These are phyloP conservation scores for Beroe forskalii DNA, from an alignment of 37 sponge, comb jelly and placozoan species.

Conservation along the genomic window DNA sequence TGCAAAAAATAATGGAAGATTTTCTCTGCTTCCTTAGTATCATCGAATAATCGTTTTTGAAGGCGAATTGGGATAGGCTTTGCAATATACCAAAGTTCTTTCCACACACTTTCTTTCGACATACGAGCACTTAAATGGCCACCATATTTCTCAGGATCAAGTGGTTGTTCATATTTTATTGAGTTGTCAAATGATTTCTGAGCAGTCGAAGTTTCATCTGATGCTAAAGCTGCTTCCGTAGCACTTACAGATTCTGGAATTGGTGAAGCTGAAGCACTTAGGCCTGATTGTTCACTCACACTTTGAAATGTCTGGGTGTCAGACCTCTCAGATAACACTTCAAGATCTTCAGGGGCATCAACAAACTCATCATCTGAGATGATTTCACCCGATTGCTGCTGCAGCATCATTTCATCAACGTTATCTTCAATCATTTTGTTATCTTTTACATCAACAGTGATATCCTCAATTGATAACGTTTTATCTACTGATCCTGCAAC, in stretches of 20 bases:
- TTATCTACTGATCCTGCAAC: neutral
- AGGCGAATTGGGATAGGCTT: conserved; percentile 74
- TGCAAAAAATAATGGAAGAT: conserved; percentile 47
- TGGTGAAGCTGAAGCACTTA: neutral
- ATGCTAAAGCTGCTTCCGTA: neutral
- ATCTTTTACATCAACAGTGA: neutral
- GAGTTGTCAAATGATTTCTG: neutral
- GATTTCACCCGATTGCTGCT: conserved; percentile 10
- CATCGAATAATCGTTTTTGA: conserved; percentile 94
- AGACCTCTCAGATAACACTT: neutral
- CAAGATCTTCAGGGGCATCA: conserved; percentile 29
- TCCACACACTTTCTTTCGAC: conserved; percentile 83
- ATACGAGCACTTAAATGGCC: conserved; percentile 89
- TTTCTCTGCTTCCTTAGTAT: conserved; percentile 96
- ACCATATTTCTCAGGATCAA: conserved; percentile 44
- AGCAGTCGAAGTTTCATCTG: neutral
- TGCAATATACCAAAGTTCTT: conserved; percentile 81
- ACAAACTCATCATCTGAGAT: conserved; percentile 50
- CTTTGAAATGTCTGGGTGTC: neutral
- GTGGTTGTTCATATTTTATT: conserved; percentile 19
- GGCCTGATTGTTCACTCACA: conserved; percentile 10
- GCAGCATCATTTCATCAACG: neutral
- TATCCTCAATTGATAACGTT: neutral
- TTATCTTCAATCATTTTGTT: conserved; percentile 54
- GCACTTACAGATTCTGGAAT: neutral